Evolutionary conservation across 1,140 invertebrate genomes (phyloP).

Genomic region (Pinna nobilis): DNA sequence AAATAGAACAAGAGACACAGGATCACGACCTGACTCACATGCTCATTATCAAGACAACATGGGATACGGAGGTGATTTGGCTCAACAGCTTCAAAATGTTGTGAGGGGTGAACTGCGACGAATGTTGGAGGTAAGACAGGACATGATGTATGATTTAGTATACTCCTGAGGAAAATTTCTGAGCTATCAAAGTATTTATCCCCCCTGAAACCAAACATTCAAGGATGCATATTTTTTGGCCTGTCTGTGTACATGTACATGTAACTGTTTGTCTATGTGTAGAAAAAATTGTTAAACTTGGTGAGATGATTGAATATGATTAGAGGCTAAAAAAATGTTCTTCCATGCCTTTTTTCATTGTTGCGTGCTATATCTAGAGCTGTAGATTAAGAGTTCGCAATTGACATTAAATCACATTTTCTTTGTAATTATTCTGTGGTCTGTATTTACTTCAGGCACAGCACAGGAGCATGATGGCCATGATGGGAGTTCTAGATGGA

Average conservation of each 20-base stretch:
- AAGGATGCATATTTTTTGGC: too few species aligned
- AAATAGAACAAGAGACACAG: not conserved
- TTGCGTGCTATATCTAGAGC: too few species aligned
- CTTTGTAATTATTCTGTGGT: not conserved
- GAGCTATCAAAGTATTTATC: too few species aligned
- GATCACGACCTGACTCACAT: not conserved
- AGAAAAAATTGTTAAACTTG: too few species aligned
- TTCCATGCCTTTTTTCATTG: too few species aligned
- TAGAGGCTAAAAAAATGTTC: too few species aligned
- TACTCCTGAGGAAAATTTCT: too few species aligned
- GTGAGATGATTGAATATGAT: too few species aligned
- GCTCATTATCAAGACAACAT: not conserved
- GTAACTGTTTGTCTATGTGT: too few species aligned
- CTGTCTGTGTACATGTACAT: too few species aligned
- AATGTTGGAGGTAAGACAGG: conserved; percentile 64
- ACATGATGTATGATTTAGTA: not conserved
- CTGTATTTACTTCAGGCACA: conserved; percentile 55
- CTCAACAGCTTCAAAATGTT: conserved; percentile 61
- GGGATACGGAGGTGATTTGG: conserved; percentile 50
- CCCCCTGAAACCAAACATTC: too few species aligned
- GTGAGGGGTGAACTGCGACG: conserved; percentile 65
- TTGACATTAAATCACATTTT: not conserved
- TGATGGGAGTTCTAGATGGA: conserved; percentile 69
- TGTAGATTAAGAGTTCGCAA: not conserved
- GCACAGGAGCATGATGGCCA: conserved; percentile 65